A percentile compares a stretch with the other conserved stretches of the same genome.
Evolutionary conservation across 1,140 invertebrate genomes (phyloP).

Genomic region (Brevipalpus yothersi): DNA sequence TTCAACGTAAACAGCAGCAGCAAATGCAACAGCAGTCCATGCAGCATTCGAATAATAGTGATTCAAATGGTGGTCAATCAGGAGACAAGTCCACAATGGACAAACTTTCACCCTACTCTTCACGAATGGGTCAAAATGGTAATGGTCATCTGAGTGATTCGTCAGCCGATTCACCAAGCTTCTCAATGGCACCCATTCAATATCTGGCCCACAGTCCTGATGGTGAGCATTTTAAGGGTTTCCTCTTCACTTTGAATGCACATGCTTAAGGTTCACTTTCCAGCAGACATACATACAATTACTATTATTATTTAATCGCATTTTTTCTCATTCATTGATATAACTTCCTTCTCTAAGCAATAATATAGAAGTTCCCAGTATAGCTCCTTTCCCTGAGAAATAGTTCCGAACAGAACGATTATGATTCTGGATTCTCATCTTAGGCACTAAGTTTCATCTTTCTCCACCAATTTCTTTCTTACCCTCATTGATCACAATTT

Average conservation of each 20-base stretch:
- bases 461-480: too few species aligned
- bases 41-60: not conserved
- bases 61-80: not conserved
- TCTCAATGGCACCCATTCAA: not conserved
- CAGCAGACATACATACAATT: too few species aligned
- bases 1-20: conserved; percentile 16
- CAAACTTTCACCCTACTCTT: conserved; percentile 1
- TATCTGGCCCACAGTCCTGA: conserved; percentile 1
- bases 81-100: not conserved
- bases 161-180: not conserved
- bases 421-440: too few species aligned
- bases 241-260: not conserved
- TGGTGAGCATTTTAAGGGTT: not conserved
- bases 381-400: too few species aligned
- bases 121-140: not conserved
- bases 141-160: conserved; percentile 1
- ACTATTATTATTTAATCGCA: too few species aligned
- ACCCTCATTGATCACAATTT: too few species aligned
- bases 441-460: too few species aligned
- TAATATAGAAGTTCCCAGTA: too few species aligned
- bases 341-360: too few species aligned
- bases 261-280: not conserved
- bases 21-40: conserved; percentile 8
- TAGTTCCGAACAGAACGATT: too few species aligned
- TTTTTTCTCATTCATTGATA: too few species aligned